These are phyloP conservation scores for Periophthalmus magnuspinnatus DNA, from an alignment of 2,797 vertebrate species.

Conservation along the genomic window DNA sequence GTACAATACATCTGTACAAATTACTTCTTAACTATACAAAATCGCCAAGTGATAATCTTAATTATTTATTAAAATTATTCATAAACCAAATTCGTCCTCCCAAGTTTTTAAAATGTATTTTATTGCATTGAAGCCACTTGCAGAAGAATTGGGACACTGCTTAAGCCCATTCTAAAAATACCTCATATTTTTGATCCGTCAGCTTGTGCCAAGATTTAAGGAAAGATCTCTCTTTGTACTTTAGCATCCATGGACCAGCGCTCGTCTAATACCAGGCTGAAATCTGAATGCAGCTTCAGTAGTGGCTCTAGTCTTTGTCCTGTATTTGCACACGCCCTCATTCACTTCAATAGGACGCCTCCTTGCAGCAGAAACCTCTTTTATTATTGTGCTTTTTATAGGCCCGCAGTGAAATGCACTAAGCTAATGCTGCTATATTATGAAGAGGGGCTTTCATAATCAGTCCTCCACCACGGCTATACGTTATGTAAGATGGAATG, in stretches of 20 bases:
- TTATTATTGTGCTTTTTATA: neutral
- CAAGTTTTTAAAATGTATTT: too few relatives aligned
- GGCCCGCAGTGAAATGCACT: slow-evolving; percentile 3
- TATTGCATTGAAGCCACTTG: neutral
- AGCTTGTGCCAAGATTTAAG: neutral
- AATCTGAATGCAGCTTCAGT: neutral
- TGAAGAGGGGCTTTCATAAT: neutral
- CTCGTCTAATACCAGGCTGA: neutral
- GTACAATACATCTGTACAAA: too few relatives aligned
- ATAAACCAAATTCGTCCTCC: neutral
- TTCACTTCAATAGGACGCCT: neutral
- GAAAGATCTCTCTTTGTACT: neutral
- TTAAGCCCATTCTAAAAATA: neutral
- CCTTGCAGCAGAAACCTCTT: slow-evolving; percentile 3
- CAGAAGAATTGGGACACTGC: slow-evolving; percentile 1
- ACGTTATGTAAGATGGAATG: neutral
- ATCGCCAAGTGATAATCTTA: too few relatives aligned
- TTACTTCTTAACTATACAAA: too few relatives aligned
- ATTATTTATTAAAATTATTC: too few relatives aligned
- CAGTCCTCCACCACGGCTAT: neutral
- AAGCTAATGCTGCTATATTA: neutral
- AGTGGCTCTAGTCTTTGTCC: neutral
- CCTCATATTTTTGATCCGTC: neutral
- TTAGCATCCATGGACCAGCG: neutral
- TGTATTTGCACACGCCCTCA: neutral